Percentiles rank a stretch among this genome's conserved stretches.
Evolutionary conservation across 2,797 vertebrate genomes (phyloP).

Genomic region (Gobio occitaniae): DNA sequence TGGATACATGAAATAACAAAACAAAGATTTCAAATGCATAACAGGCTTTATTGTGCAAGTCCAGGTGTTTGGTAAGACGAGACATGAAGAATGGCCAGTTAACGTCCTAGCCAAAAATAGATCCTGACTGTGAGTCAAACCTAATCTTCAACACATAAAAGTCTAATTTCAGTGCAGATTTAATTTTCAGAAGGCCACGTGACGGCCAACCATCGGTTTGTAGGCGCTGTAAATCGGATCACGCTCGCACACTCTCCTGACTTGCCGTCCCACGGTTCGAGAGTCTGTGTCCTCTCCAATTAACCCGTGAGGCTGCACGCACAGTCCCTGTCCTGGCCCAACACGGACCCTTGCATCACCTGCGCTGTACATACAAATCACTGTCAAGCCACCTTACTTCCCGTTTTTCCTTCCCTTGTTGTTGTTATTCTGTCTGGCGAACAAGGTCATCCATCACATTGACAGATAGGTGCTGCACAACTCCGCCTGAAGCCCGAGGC

Average conservation of each 20-base stretch:
- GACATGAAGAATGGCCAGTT: constrained; percentile 59
- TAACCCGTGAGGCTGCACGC: constrained; percentile 68
- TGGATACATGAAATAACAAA: background rate
- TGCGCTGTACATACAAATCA: constrained; percentile 61
- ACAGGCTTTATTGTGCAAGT: background rate
- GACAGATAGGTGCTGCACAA: constrained; percentile 48
- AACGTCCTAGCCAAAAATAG: constrained; percentile 73
- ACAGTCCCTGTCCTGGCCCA: constrained; percentile 39
- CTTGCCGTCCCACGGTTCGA: constrained; percentile 63
- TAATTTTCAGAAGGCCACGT: constrained; percentile 71
- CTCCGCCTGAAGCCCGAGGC: constrained; percentile 24
- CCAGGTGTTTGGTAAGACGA: background rate
- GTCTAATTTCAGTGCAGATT: constrained; percentile 74
- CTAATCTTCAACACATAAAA: constrained; percentile 75
- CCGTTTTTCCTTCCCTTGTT: constrained; percentile 46
- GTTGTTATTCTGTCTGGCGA: constrained; percentile 47
- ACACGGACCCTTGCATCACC: constrained; percentile 29
- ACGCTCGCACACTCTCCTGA: constrained; percentile 72
- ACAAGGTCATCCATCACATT: constrained; percentile 58
- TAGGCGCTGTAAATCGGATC: constrained; percentile 72
- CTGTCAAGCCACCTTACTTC: constrained; percentile 32
- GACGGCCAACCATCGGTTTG: constrained; percentile 69
- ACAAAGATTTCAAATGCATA: background rate
- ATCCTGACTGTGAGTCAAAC: constrained; percentile 75
- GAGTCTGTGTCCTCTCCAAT: constrained; percentile 75